A percentile compares a stretch with the other conserved stretches of the same genome.
Conservation (phyloP, 2,113 vertebrate species). For the Chloebia gouldiae region DNA sequence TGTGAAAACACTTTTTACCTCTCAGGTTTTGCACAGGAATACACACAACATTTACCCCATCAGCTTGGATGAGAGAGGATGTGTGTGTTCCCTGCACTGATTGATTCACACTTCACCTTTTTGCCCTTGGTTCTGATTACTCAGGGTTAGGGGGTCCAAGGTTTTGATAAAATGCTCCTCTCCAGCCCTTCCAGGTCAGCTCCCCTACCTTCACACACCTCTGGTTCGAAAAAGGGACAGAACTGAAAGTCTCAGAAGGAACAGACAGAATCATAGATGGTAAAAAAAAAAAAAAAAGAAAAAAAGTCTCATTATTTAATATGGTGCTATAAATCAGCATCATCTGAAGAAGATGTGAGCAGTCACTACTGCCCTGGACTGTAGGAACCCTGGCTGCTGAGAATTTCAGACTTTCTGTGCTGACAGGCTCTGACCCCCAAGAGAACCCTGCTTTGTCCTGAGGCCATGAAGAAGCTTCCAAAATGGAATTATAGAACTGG, state of each 20-base stretch:
- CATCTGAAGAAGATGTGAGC: not conserved
- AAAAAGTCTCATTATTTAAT: not conserved
- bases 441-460: too few relatives aligned
- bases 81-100: fast-evolving
- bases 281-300: not conserved
- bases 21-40: not conserved
- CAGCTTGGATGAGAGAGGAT: not conserved
- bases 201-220: too few relatives aligned
- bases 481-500: too few relatives aligned
- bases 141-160: not conserved
- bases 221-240: not conserved
- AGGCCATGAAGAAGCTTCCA: too few relatives aligned
- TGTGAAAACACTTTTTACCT: not conserved
- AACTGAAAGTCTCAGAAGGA: not conserved
- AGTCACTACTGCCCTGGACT: not conserved
- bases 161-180: not conserved
- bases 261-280: not conserved
- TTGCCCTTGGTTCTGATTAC: not conserved
- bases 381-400: too few relatives aligned
- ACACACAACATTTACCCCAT: not conserved
- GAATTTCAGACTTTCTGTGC: too few relatives aligned
- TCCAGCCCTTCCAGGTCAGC: not conserved
- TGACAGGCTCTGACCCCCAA: too few relatives aligned
- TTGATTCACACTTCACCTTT: not conserved
- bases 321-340: not conserved